These are phyloP conservation scores for Agonopterix subpropinquella DNA, from an alignment of 2,888 invertebrate species.

Conservation along the genomic window DNA sequence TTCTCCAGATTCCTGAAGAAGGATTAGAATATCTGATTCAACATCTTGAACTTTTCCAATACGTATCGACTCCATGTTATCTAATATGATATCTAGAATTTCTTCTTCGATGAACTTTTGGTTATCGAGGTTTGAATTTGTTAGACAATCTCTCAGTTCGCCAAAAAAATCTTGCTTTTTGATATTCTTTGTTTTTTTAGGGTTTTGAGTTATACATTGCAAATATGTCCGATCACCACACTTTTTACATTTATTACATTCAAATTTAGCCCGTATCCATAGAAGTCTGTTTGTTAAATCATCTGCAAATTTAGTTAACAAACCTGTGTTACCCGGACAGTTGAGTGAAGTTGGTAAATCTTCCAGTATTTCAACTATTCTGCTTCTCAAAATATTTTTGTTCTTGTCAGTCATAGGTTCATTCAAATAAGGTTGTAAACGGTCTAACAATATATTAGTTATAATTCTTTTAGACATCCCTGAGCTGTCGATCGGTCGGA, in stretches of 20 bases:
- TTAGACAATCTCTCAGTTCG: slow-evolving; percentile 6
- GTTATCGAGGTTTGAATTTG: slow-evolving; percentile 1
- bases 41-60: slow-evolving; percentile 3
- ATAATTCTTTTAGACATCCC: background rate
- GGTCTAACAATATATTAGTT: background rate
- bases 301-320: slow-evolving; percentile 18
- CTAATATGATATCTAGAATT: slow-evolving; percentile 13
- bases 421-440: slow-evolving; percentile 9
- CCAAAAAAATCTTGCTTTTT: background rate
- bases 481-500: background rate
- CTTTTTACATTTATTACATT: slow-evolving; percentile 1
- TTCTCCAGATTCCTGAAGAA: slow-evolving; percentile 10
- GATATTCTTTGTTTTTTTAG: background rate
- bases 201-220: no score
- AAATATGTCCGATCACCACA: background rate
- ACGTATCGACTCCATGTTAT: slow-evolving; percentile 8
- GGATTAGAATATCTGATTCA: slow-evolving; percentile 9
- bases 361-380: slow-evolving; percentile 27
- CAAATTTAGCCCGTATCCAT: slow-evolving; percentile 10
- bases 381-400: slow-evolving; percentile 24
- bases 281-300: slow-evolving; percentile 24
- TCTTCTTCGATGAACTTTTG: slow-evolving; percentile 8
- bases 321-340: background rate
- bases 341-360: slow-evolving; percentile 14
- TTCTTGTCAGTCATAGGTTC: slow-evolving; percentile 13